phyloP scores from a whole-genome alignment of 2,888 invertebrate genomes.

The Erebia ligea region DNA sequence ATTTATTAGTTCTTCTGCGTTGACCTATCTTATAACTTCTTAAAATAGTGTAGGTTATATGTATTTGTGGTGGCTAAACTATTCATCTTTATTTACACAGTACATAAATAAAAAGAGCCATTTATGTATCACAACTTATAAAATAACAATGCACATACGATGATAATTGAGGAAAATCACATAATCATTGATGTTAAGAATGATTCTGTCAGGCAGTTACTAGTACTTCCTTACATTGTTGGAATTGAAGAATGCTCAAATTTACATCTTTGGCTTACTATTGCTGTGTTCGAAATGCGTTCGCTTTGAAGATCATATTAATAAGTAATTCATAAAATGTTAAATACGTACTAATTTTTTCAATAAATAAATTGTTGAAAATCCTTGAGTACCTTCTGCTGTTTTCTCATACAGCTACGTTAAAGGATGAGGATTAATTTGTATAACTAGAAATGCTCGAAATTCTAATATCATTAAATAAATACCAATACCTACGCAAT shows the following conservation, averaged over 20 bases:
- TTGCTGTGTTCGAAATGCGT: background rate
- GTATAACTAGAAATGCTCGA: background rate
- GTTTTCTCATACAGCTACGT: no score
- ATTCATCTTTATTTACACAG: background rate
- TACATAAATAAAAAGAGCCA: background rate
- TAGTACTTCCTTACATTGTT: conserved; percentile 7
- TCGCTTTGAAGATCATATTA: background rate
- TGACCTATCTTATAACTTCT: no score
- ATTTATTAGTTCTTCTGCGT: no score
- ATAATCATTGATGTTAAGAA: background rate
- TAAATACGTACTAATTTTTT: no score
- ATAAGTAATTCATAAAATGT: no score
- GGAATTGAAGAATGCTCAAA: background rate
- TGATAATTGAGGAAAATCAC: background rate
- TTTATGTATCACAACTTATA: background rate
- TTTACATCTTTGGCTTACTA: background rate
- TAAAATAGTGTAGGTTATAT: no score
- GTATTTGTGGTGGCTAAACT: background rate
- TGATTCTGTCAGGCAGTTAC: background rate
- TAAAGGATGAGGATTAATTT: background rate
- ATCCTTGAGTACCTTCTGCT: no score
- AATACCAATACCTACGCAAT: conserved; percentile 1
- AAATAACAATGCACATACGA: background rate
- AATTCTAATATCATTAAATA: background rate
- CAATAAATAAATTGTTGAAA: no score